Base-by-base conservation (phyloP, 2,797 vertebrate genomes). In the Leptodactylus fallax region DNA sequence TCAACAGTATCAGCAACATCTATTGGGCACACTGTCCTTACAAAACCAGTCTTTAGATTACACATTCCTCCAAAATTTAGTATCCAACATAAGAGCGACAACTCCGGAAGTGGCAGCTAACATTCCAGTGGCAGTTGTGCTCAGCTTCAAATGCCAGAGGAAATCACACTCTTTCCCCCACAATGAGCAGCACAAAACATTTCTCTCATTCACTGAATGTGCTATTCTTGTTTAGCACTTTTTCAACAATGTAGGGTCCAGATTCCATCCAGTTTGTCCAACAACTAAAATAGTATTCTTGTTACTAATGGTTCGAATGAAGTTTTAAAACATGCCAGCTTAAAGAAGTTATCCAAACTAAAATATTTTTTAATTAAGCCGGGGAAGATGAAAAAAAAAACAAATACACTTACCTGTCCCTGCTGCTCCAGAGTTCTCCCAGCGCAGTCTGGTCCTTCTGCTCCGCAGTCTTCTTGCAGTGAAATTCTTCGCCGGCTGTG, bases 111-210 rank as follows among this genome's bases (percentile, higher is more conserved):
- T 82, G 69, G 47, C 61, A 53, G 27, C 19, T 79, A 80, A 25
- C 63, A 88, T 72, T 71, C 27, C 67, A 69, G 77, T 53, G 83
- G 36, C 87, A 88, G 83, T 78, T 88, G 78, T 81, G 56, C 65
- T 72, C 23, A 16, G 16, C 65, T 16, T 56, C 55, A 13, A 60
- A 77, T 53, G 23, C 51, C 58, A 78, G 78, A 13, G 27, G 49
- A 53, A 7, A 87, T 80, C 65, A 51, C 45, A 60, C 36, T 45
- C 53, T 63, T n/a, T 13, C 23, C 19, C 17, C 21, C 56, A 55
- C 51, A 74, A 9, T 21, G 36, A 65, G 51, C 47, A 21, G 10
- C 51, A 63, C 55, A 79, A 69, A 53, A 58, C 17, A 60, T 58
- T n/a, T 80, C 3, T 36, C 10, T 72, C 36, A 72, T 19, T 72